phyloP scores from a whole-genome alignment of 2,888 invertebrate species.

The Oligia strigilis region DNA sequence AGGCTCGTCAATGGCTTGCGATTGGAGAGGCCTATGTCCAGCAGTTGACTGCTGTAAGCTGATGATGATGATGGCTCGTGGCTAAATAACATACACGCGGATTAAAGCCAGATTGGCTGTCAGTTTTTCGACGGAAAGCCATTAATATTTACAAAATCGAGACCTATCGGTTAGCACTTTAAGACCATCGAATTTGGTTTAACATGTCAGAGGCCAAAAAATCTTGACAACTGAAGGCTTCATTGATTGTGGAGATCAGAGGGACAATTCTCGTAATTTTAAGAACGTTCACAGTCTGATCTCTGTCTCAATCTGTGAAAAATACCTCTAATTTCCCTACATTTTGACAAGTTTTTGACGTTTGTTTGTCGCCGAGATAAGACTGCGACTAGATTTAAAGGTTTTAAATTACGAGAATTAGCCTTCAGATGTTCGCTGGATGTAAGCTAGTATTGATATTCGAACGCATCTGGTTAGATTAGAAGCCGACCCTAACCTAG shows the following conservation, averaged over 20 bases:
- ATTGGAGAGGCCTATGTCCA: background rate
- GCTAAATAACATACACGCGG: background rate
- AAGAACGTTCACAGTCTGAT: too few species aligned
- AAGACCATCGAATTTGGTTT: background rate
- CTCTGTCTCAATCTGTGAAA: too few species aligned
- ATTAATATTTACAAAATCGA: background rate
- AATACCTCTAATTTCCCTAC: too few species aligned
- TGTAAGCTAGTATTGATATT: constrained; percentile 7
- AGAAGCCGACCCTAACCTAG: constrained; percentile 44
- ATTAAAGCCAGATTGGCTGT: background rate
- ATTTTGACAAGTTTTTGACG: too few species aligned
- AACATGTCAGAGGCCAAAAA: background rate
- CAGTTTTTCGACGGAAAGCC: background rate
- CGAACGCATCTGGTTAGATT: constrained; percentile 26
- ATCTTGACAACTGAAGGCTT: background rate
- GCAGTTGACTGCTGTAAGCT: background rate
- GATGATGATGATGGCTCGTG: background rate
- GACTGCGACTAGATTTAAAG: too few species aligned
- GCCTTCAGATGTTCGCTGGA: constrained; percentile 1
- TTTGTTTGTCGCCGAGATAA: too few species aligned
- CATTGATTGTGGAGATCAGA: background rate
- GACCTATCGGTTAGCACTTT: background rate
- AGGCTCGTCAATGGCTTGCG: background rate
- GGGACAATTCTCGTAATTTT: too few species aligned
- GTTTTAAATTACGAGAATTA: too few species aligned